Evolutionary conservation across 1,140 invertebrate genomes (phyloP).

Genomic region (Drosophila nannoptera): DNA sequence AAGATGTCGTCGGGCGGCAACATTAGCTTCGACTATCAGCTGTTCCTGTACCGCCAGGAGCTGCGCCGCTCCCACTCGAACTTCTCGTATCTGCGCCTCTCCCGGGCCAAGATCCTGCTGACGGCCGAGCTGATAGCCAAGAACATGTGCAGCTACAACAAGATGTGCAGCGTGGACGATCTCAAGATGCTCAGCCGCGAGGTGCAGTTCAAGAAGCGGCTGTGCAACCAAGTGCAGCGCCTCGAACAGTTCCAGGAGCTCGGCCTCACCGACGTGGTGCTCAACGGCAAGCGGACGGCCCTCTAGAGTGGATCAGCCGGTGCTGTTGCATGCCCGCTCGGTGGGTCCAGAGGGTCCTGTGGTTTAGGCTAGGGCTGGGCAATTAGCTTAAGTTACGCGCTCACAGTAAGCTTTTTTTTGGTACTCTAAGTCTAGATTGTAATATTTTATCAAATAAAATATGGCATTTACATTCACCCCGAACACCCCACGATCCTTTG

Average conservation of each 20-base stretch:
- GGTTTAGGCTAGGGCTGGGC: slow-evolving; percentile 14
- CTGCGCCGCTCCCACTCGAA: slow-evolving; percentile 40
- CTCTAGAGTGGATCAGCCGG: slow-evolving; percentile 25
- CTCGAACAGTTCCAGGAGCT: slow-evolving; percentile 57
- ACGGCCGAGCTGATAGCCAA: slow-evolving; percentile 53
- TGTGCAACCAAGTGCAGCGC: slow-evolving; percentile 54
- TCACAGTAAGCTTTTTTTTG: too few species aligned
- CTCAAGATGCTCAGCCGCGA: slow-evolving; percentile 64
- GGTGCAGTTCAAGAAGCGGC: slow-evolving; percentile 65
- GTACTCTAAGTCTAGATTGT: slow-evolving; percentile 45
- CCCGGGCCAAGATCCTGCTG: slow-evolving; percentile 55
- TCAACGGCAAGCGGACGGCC: slow-evolving; percentile 51
- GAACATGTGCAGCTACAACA: slow-evolving; percentile 39
- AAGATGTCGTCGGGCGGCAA: neutral
- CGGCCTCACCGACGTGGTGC: slow-evolving; percentile 58
- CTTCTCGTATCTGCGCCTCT: slow-evolving; percentile 57
- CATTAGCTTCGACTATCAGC: slow-evolving; percentile 48
- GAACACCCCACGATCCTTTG: neutral
- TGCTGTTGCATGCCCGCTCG: too few species aligned
- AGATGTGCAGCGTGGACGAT: slow-evolving; percentile 50
- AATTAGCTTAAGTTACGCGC: slow-evolving; percentile 41
- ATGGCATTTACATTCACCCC: slow-evolving; percentile 27
- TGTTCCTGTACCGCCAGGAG: slow-evolving; percentile 63
- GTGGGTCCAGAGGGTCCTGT: neutral
- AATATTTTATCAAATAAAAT: slow-evolving; percentile 75